phyloP scores from a whole-genome alignment of 2,888 invertebrate species.

The Carabus problematicus region DNA sequence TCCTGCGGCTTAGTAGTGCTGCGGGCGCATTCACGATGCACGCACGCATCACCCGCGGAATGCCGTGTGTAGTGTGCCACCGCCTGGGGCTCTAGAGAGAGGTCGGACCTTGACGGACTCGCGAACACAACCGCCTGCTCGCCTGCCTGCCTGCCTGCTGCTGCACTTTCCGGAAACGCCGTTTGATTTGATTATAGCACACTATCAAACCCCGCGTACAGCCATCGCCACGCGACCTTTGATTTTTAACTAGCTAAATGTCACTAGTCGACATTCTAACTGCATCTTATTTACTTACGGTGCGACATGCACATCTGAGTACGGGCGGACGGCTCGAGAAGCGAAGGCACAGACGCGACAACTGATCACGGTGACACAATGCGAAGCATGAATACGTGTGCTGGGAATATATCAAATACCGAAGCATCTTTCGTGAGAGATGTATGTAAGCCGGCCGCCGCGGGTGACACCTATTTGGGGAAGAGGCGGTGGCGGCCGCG shows the following conservation, averaged over 20 bases:
- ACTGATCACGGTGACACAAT: background rate
- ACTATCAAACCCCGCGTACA: conserved; percentile 36
- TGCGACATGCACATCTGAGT: conserved; percentile 13
- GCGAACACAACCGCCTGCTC: conserved; percentile 29
- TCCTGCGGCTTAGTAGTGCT: background rate
- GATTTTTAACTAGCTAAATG: conserved; percentile 52
- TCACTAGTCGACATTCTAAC: conserved; percentile 56
- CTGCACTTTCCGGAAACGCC: conserved; percentile 43
- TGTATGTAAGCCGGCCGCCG: conserved; percentile 44
- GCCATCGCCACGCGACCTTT: conserved; percentile 46
- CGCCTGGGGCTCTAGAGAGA: conserved; percentile 40
- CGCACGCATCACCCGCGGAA: conserved; percentile 32
- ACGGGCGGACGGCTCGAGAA: background rate
- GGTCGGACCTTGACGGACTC: conserved; percentile 42
- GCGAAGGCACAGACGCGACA: background rate
- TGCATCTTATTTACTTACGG: conserved; percentile 49
- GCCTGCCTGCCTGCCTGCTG: conserved; percentile 29
- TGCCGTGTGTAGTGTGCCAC: conserved; percentile 38
- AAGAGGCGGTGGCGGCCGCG: conserved; percentile 29
- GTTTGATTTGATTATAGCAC: conserved; percentile 40
- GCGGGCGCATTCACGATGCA: conserved; percentile 15
- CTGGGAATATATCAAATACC: background rate
- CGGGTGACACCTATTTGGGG: conserved; percentile 12
- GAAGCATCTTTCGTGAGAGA: background rate
- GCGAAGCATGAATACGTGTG: background rate